Conservation (phyloP, 2,113 vertebrate species). For the Thermophis baileyi region DNA sequence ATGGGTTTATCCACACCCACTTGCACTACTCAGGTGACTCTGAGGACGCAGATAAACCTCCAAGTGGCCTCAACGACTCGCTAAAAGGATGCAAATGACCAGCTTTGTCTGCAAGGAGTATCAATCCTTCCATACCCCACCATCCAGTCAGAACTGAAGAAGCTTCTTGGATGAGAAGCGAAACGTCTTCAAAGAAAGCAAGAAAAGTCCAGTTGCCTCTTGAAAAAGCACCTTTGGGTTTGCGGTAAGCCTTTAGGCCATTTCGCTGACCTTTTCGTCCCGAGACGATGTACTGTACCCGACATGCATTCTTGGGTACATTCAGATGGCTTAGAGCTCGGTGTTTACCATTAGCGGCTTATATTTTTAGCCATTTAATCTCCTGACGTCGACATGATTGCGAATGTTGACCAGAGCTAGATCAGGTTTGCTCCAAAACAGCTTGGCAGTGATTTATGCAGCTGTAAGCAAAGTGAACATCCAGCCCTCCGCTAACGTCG, state of each 20-base stretch:
- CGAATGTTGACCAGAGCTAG: constrained; percentile 8
- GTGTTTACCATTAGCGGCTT: constrained; percentile 2
- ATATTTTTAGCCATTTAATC: constrained; percentile 30
- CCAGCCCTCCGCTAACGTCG: neutral
- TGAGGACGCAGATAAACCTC: too few species aligned
- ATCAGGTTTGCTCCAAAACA: neutral
- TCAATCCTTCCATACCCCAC: too few species aligned
- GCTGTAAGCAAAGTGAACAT: constrained; percentile 2
- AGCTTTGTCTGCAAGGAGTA: too few species aligned
- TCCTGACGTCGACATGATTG: neutral
- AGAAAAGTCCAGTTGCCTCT: too few species aligned
- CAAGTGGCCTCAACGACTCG: too few species aligned
- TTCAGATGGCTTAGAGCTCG: neutral
- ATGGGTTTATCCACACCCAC: too few species aligned
- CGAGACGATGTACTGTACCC: neutral
- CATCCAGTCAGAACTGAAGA: too few species aligned
- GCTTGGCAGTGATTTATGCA: constrained; percentile 3
- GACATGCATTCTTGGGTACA: neutral
- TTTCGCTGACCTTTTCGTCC: neutral
- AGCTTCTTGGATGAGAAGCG: too few species aligned
- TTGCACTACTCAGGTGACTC: too few species aligned
- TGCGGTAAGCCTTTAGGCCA: neutral
- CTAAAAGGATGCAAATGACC: too few species aligned
- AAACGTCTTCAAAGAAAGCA: too few species aligned
- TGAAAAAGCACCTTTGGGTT: too few species aligned